phyloP scores from a whole-genome alignment of 2,797 vertebrate genomes.

The Alcedo quadribrachys region DNA sequence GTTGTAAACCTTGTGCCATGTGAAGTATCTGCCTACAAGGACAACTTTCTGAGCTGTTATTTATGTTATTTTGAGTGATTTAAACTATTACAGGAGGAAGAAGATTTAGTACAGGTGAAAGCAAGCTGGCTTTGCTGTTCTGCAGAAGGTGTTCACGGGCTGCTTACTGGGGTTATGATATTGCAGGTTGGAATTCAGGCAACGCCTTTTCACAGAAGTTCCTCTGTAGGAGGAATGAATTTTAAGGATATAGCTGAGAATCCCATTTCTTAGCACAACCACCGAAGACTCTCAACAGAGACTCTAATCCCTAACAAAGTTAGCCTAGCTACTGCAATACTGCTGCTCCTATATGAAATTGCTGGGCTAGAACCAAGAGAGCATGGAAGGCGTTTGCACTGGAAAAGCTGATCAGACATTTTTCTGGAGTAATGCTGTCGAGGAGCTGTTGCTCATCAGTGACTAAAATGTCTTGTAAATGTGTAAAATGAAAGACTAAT shows the following conservation, averaged over 20 bases:
- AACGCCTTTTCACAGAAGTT: neutral
- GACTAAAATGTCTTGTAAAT: neutral
- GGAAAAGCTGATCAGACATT: neutral
- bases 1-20: neutral
- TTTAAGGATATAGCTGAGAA: neutral
- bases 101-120: constrained; percentile 4
- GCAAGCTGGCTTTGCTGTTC: neutral
- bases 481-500: neutral
- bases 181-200: neutral
- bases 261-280: neutral
- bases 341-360: neutral
- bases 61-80: neutral
- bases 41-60: neutral
- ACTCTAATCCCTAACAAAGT: neutral
- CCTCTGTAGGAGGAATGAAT: neutral
- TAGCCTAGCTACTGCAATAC: neutral
- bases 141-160: neutral
- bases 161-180: neutral
- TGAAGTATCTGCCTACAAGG: neutral
- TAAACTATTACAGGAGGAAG: neutral
- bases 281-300: neutral
- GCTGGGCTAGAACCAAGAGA: neutral
- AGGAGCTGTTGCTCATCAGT: neutral
- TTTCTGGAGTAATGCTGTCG: neutral
- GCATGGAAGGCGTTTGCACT: neutral